Evolutionary conservation across 2,113 vertebrate genomes (phyloP).

Genomic region (Seriola dumerili): DNA sequence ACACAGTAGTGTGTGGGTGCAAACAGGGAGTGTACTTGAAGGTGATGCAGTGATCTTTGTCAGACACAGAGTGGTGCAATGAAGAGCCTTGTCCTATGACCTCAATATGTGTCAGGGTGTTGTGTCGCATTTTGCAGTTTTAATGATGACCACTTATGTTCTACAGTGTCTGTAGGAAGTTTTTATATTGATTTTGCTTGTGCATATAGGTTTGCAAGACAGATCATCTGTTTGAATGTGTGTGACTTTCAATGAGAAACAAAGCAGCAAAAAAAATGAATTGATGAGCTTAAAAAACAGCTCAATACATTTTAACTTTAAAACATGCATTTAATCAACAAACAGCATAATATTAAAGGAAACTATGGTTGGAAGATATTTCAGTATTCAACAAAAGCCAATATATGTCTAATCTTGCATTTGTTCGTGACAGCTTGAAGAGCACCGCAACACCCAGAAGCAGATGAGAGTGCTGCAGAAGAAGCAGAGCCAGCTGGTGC

Average conservation of each 20-base stretch:
- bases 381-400: too few species aligned
- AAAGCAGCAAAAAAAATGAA: too few species aligned
- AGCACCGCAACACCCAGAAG: constrained; percentile 95
- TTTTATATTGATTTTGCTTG: not conserved
- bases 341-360: not conserved
- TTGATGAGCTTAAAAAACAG: too few species aligned
- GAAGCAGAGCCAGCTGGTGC: constrained; percentile 95
- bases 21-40: not conserved
- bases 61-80: constrained; percentile 14
- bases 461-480: constrained; percentile 96
- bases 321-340: not conserved
- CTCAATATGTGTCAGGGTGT: not conserved
- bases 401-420: not conserved
- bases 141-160: too few species aligned
- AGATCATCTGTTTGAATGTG: too few species aligned
- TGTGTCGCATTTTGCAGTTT: not conserved
- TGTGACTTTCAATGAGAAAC: too few species aligned
- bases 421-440: constrained; percentile 88
- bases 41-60: not conserved
- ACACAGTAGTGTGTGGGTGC: too few species aligned
- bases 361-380: too few species aligned
- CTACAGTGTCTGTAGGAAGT: not conserved
- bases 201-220: not conserved
- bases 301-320: too few species aligned
- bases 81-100: not conserved